phyloP scores from a whole-genome alignment of 2,797 vertebrate genomes.

The Labroides dimidiatus region DNA sequence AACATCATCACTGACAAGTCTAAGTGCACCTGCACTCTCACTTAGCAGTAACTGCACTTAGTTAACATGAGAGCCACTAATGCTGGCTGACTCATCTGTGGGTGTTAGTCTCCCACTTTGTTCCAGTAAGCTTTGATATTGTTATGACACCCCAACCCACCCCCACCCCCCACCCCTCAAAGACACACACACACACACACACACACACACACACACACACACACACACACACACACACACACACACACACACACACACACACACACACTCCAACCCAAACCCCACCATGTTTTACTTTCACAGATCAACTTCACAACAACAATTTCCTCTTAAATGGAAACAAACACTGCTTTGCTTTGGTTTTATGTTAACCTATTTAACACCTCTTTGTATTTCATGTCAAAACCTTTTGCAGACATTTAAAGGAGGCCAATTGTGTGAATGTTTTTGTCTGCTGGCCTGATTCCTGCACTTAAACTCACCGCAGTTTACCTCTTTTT shows the following conservation, averaged over 20 bases:
- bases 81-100: conserved; percentile 47
- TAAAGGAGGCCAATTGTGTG: conserved; percentile 19
- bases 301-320: not conserved
- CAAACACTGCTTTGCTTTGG: not conserved
- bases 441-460: conserved; percentile 39
- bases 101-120: conserved; percentile 16
- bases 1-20: conserved; percentile 7
- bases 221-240: not conserved
- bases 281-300: conserved; percentile 41
- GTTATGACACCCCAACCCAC: conserved; percentile 20
- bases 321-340: conserved; percentile 14
- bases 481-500: conserved; percentile 58
- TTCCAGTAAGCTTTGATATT: conserved; percentile 41
- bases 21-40: not conserved
- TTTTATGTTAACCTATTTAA: conserved; percentile 34
- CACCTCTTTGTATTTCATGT: conserved; percentile 21
- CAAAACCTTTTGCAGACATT: conserved; percentile 6
- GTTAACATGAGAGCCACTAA: not conserved
- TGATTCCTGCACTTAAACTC: conserved; percentile 54
- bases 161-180: not conserved
- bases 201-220: no score
- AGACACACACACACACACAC: no score
- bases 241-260: not conserved
- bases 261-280: conserved; percentile 23
- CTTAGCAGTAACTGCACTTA: not conserved